Evolutionary conservation across 2,888 invertebrate genomes (phyloP), one percentile per base, ranked within the genome.

Genomic region (Caenorhabditis becei): DNA sequence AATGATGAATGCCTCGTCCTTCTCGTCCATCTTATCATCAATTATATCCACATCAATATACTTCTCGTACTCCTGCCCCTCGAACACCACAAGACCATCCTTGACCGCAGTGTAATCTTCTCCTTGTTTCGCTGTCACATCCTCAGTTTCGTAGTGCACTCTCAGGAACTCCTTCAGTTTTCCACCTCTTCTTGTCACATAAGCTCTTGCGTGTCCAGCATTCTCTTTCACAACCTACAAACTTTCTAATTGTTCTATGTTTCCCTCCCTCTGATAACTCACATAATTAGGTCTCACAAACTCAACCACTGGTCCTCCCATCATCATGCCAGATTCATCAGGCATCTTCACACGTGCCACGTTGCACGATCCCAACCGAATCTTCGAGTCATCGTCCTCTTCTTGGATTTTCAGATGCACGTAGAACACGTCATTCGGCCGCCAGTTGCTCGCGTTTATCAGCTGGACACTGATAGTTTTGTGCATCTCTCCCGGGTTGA

Each of bases 401-500:
- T 83, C 87, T 81, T 90, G 91, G 41, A 86, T 75, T 63, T 92
- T 91, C 63, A 94, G 88, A 85, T 93, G 93, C 24, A 94, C 92
- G 89, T 93, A 94, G 91, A 94, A 94, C 80, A 93, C 93, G 89
- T 94, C 93, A 88, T 94, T 93, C 0, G 93, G 93, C 89, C 94
- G 93, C 93, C 94, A 94, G 79, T 93, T 93, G 77, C 93, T 93
- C 84, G 93, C 93, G 75, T 85, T 83, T 10, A 94, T 91, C 75
- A 94, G 93, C 81, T 93, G 92, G 1, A 94, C 91, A 28, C 90
- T 37, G 35, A 87, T 80, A 35, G 92, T 90, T 87, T 93, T 93
- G 80, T 93, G 92, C 28, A 89, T 91, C 83, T 94, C 93, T 28
- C 92, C 92, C 5, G 92, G 91, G 65, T 92, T 92, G 89, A 94